A percentile compares a stretch with the other conserved stretches of the same genome.
These are phyloP conservation scores for Prolemur simus DNA, from an alignment of 2,113 vertebrate species.

Conservation along the genomic window DNA sequence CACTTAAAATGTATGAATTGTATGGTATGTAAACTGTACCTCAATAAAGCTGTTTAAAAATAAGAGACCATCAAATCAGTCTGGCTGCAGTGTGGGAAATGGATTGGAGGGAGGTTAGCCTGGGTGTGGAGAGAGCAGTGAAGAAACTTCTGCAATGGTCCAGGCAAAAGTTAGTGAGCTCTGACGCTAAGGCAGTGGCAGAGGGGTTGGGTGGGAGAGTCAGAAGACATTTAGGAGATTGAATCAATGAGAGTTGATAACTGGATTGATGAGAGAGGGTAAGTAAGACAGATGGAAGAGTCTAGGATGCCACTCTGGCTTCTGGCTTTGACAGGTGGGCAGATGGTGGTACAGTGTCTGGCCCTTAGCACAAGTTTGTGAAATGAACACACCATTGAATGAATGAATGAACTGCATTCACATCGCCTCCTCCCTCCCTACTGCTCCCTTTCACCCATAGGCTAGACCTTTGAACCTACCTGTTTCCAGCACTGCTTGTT, in stretches of 20 bases:
- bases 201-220: neutral
- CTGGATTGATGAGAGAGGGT: neutral
- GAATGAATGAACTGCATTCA: neutral
- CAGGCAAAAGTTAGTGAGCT: neutral
- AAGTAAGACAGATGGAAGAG: neutral
- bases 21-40: neutral
- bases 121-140: neutral
- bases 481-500: neutral
- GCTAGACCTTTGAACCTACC: neutral
- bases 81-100: neutral
- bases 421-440: neutral
- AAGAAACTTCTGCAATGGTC: conserved; percentile 32
- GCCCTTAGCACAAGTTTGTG: neutral
- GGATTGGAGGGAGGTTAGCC: neutral
- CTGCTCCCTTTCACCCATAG: neutral
- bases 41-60: conserved; percentile 33
- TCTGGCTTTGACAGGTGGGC: neutral
- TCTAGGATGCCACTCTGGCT: neutral
- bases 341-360: neutral
- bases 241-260: neutral
- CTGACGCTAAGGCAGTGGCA: neutral
- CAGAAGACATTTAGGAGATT: neutral
- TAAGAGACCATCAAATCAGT: neutral
- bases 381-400: neutral
- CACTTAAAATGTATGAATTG: neutral